Base-by-base conservation (phyloP, 2,888 invertebrate species). In the Loripinus fragilis region DNA sequence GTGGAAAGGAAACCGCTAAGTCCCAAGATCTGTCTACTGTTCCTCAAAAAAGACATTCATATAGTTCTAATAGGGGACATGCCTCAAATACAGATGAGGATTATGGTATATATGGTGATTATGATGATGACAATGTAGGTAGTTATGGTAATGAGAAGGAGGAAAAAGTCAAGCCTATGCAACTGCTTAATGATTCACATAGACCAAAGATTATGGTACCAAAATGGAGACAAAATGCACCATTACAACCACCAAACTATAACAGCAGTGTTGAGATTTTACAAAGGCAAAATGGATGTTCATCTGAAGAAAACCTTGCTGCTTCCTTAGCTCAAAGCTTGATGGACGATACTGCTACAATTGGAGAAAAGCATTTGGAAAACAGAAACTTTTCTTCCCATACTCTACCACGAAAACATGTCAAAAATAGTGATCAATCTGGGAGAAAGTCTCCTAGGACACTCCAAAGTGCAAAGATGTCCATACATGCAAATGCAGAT, bases 71-170 rank as follows among this genome's bases (percentile, higher is more conserved):
- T 15, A 67, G 45, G 42, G 41, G 42, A n/a, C 42, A 45, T 15
- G 42, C 68, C 28, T 7, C 45, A 25, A n/a, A 41, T 41, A 67
- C 52, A 17, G 52, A 64, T 10, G 86, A 87, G 48, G 86, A 86
- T 82, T 87, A 83, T 81, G 87, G 88, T 20, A 83, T 87, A 17
- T 88, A 83, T 81, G 86, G 86, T 52, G 83, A 83, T 69, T 83
- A 86, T 70, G 84, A 87, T 73, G 81, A 86, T 50, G 87, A 83
- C 41, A 85, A 84, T 55, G 83, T 76, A 23, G 74, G 76, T 73
- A 71, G 72, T 17, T 52, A 52, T 48, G 66, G 41, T 30, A 55
- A 72, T 41, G 78, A 75, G 55, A 65, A 78, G 65, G 71, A 77
- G 42, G 67, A 79, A 71, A 12, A 5, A 38, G 77, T 81, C 0